Evolutionary conservation across 2,888 invertebrate species (phyloP), one percentile per base, ranked within the genome.

Genomic region (Tillus elongatus): DNA sequence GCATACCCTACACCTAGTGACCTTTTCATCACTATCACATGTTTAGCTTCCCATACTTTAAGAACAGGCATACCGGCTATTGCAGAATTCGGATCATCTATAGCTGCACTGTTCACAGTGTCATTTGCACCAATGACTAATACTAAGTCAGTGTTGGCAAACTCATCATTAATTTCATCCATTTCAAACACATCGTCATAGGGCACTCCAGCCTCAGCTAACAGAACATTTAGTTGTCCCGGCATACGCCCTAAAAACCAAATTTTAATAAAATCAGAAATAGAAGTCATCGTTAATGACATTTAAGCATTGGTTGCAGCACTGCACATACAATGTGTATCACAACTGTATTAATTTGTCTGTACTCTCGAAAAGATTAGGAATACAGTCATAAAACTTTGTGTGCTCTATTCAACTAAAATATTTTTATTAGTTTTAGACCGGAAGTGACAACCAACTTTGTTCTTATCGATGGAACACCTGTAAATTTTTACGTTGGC

Each of bases 21-120:
- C 51, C 91, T 71, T 69, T 91, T 91, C 86, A 91, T 88, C 4
- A 91, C 87, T 31, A 91, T 78, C 30, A 88, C 87, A 73, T 90
- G 84, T 52, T 86, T 79, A 1, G 89, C 74, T 52, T 81, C 79
- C 90, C 90, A 91, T 3, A 91, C 90, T 66, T 80, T 76, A 30
- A 91, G 72, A 1, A 91, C 90, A 0, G 90, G 90, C 91, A 91
- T 91, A 42, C 90, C 90, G 14, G 90, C 90, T 52, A 91, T 91
- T 32, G 88, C 86, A 2, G 87, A 88, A 61, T 88, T 84, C 12
- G 90, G 90, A 60, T 91, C 90, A 53, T 87, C 86, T 62, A 90
- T 82, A 13, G 91, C 89, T 1, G 89, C 88, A 43, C 86, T 86
- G 68, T 91, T 91, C 9, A 90, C 89, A 0, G 90, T 91, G 62